Conservation (phyloP, 2,888 invertebrate species). For the Andrena minutula region DNA sequence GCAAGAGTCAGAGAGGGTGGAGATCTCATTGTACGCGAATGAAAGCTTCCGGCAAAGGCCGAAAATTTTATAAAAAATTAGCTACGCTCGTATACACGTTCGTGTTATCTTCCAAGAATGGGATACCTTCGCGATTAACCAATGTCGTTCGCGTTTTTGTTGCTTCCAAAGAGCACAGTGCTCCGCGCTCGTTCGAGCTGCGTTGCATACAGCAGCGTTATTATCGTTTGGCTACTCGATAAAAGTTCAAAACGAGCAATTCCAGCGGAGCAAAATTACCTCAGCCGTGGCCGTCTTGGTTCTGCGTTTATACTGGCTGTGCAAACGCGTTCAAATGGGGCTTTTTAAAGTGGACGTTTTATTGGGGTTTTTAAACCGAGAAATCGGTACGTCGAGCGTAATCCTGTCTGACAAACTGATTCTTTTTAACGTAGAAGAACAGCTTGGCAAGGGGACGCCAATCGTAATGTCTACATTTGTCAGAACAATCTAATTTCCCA, state of each 20-base stretch:
- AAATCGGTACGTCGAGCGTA: background rate
- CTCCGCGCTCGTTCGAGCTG: background rate
- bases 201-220: constrained; percentile 14
- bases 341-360: background rate
- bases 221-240: constrained; percentile 43
- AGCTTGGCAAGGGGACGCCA: too few relatives aligned
- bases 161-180: background rate
- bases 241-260: constrained; percentile 47
- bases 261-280: constrained; percentile 25
- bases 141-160: constrained; percentile 11
- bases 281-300: constrained; percentile 14
- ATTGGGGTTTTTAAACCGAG: background rate
- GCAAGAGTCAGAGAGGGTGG: background rate
- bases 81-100: too few relatives aligned
- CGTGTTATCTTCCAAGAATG: background rate
- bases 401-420: background rate
- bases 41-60: background rate
- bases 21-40: background rate
- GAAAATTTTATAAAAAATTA: background rate
- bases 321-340: constrained; percentile 1
- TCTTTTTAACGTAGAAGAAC: background rate
- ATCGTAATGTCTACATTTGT: too few relatives aligned
- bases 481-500: too few relatives aligned
- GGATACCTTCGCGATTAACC: constrained; percentile 28
- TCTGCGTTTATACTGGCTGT: background rate